Evolutionary conservation across 1,140 invertebrate species (phyloP).

Genomic region (Ditylenchus dipsaci): DNA sequence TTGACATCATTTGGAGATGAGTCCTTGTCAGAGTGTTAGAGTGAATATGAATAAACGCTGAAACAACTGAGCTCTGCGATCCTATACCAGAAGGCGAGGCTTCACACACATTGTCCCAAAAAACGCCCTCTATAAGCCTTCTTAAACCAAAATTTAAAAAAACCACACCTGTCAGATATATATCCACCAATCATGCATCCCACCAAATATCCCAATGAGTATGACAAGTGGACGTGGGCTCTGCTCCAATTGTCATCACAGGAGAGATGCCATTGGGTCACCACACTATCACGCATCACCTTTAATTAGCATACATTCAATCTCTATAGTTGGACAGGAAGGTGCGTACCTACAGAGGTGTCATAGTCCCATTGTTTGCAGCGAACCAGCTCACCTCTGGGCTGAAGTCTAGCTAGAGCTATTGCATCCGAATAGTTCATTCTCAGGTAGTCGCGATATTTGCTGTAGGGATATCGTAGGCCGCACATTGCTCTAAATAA

Average conservation of each 20-base stretch:
- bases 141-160: no score
- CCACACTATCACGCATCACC: slow-evolving; percentile 46
- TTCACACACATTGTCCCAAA: no score
- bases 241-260: slow-evolving; percentile 56
- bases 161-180: slow-evolving; percentile 41
- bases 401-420: slow-evolving; percentile 9
- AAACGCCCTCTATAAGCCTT: no score
- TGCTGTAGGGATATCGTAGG: slow-evolving; percentile 36
- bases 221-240: slow-evolving; percentile 56
- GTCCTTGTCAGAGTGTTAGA: no score
- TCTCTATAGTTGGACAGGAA: background rate
- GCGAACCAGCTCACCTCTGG: slow-evolving; percentile 10
- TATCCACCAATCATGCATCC: slow-evolving; percentile 55
- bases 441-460: slow-evolving; percentile 26
- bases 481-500: slow-evolving; percentile 36
- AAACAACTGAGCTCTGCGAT: no score
- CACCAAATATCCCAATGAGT: slow-evolving; percentile 55
- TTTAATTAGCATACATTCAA: background rate
- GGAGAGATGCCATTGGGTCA: slow-evolving; percentile 54
- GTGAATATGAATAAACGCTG: no score
- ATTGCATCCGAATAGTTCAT: slow-evolving; percentile 34
- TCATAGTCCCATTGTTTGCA: slow-evolving; percentile 35
- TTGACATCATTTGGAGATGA: no score
- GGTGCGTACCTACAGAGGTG: background rate
- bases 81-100: no score